Base-by-base conservation (phyloP, 2,113 vertebrate genomes). In the Furnarius figulus region DNA sequence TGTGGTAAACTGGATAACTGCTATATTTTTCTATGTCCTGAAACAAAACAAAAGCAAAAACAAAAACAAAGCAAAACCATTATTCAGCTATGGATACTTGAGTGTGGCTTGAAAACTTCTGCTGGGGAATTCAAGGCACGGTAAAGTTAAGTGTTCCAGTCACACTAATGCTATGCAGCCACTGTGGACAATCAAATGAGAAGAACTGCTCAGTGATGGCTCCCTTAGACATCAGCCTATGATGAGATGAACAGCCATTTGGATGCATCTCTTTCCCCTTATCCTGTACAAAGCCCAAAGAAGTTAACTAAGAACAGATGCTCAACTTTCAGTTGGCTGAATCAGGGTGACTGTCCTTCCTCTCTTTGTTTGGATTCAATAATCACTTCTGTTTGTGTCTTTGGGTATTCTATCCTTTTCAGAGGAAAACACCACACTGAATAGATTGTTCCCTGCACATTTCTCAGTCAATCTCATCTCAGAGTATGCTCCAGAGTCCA, bases 1-100 rank as follows among this genome's bases (percentile, higher is more conserved):
- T 99, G 98, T 99, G 99, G 94, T 99, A 99, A 53, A 99, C 98
- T 2, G 99, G 99, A 84, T 99, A 99, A 91, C 97, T 98, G 96
- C 98, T 99, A 93, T 99, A 99, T 71, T 95, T 98, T 96, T 98
- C 98, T 7, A 96, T 98, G 49, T 98, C 98, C 99, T 99, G 95
- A 6, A 96, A 88, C 24, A 94, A 62, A 78, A 42, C 40, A 42
- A 42, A 42, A 42, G 40, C 24, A 62, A 93, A 67, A 16, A 33
- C 20, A 58, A 22, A 80, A 80, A 8, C 27, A 65, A 66, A 79
- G 65, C 6, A 71, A 77, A 91, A 20, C 13, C 11, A 80, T 91
- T 67, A 85, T 27, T 96, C 35, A 93, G 40, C 6, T 35, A 24
- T 27, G 23, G 33, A 58, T 70, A 33, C n/a, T 74, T 90, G 15